Base-by-base conservation (phyloP, 2,797 vertebrate genomes). In the Lutjanus campechanus region DNA sequence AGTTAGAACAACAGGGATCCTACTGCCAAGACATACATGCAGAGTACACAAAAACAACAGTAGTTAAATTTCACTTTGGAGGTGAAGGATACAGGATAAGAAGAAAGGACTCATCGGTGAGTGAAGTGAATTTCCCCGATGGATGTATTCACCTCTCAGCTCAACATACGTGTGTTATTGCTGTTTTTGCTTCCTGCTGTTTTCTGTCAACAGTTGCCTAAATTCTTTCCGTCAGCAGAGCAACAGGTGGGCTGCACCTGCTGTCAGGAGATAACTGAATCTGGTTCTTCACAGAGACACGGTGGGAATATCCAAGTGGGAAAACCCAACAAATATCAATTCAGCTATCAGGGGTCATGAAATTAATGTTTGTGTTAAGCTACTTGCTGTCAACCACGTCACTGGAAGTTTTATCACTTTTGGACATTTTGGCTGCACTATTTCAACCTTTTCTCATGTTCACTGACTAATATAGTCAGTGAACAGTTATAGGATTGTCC, bases 201-300 rank as follows among this genome's bases (percentile, higher is more conserved):
- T 62, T 64, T 4, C 8, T 56, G 29, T 64, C 8, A 43, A 50
- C n/a, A 36, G 6, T 46, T 11, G 13, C 29, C 29, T 19, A 47
- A 69, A 25, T 55, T 55, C 10, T 29, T 16, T 11, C 7, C 46
- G 16, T 54, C 19, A 16, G 0, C 46, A 11, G 36, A 67, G 40
- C 55, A 19, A 41, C 47, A 72, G 67, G 51, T 64, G 53, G 61
- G 46, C 68, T 19, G 29, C 3, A 60, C 36, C 69, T 78, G 76
- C 46, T 20, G 60, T 0, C 59, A 65, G 29, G 36, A 59, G 76
- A 78, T 20, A 29, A 58, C 16, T 44, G n/a, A 11, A 29, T 61
- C 47, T 7, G 36, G 11, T 17, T n/a, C 20, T 43, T 43, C 58
- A 61, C 3, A 29, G 46, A 40, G 5, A 60, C 4, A 4, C 29